Percentiles rank a stretch among this genome's conserved stretches.
phyloP scores from a whole-genome alignment of 1,140 invertebrate genomes.

The Triops longicaudatus region DNA sequence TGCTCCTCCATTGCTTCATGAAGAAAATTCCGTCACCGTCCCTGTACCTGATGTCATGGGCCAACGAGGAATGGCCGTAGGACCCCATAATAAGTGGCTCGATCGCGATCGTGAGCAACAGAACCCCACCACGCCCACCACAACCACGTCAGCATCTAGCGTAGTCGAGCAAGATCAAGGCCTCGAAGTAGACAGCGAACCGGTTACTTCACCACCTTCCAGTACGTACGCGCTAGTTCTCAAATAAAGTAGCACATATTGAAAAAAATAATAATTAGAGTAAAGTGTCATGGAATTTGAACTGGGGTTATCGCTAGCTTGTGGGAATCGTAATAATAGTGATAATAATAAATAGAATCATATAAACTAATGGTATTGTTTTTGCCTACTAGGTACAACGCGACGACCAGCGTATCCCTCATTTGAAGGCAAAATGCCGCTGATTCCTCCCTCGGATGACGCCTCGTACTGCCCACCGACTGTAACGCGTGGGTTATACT shows the following conservation, averaged over 20 bases:
- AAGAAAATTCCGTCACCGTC: conserved; percentile 20
- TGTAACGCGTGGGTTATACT: conserved; percentile 65
- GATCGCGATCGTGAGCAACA: conserved; percentile 8
- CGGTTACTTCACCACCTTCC: conserved; percentile 30
- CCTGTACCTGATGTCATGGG: not conserved
- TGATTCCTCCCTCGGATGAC: conserved; percentile 37
- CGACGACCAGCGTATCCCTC: conserved; percentile 28
- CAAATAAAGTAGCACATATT: too few relatives aligned
- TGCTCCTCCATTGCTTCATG: conserved; percentile 19
- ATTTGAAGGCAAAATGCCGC: conserved; percentile 32
- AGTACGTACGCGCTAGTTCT: conserved; percentile 30
- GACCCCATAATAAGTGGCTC: conserved; percentile 14
- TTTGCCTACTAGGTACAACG: not conserved
- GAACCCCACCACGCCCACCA: conserved; percentile 17
- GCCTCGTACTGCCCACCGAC: conserved; percentile 53
- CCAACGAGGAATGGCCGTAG: not conserved
- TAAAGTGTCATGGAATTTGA: not conserved
- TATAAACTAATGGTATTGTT: not conserved
- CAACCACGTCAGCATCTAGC: conserved; percentile 19
- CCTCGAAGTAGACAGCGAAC: conserved; percentile 30
- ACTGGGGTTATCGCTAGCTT: not conserved
- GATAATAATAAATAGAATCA: too few relatives aligned
- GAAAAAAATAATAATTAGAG: not conserved
- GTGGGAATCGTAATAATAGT: too few relatives aligned
- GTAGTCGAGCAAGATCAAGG: conserved; percentile 31